These are phyloP conservation scores for Rhynchophorus ferrugineus DNA, from an alignment of 1,140 invertebrate genomes.

Conservation along the genomic window DNA sequence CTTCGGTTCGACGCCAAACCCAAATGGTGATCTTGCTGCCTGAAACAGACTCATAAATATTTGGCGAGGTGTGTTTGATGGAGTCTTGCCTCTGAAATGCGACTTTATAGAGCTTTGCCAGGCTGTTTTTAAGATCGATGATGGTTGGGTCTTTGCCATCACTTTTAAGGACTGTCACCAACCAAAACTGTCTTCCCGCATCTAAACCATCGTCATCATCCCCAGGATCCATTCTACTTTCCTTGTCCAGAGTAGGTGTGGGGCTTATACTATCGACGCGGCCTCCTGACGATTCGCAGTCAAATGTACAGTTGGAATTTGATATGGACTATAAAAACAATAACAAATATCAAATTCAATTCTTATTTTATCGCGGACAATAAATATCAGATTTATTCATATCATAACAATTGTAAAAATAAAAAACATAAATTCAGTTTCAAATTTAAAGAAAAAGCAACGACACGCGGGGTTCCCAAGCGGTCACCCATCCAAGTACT, in stretches of 20 bases:
- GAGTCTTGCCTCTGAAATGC: constrained; percentile 52
- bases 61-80: background rate
- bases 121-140: constrained; percentile 48
- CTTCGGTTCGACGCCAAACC: constrained; percentile 44
- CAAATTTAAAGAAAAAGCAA: too few species aligned
- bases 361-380: too few species aligned
- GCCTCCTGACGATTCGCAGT: constrained; percentile 19
- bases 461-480: too few species aligned
- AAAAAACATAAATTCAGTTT: too few species aligned
- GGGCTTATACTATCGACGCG: constrained; percentile 26
- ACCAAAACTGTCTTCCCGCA: constrained; percentile 63
- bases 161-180: constrained; percentile 60
- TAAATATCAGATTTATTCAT: too few species aligned
- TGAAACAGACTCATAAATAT: constrained; percentile 35
- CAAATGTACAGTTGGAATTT: constrained; percentile 24
- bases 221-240: constrained; percentile 26
- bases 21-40: constrained; percentile 63
- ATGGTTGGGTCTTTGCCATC: constrained; percentile 37
- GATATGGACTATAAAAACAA: constrained; percentile 5
- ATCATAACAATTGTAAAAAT: too few species aligned
- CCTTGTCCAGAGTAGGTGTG: constrained; percentile 25
- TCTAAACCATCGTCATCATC: constrained; percentile 35
- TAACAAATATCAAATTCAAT: too few species aligned
- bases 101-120: constrained; percentile 55
- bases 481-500: too few species aligned